A percentile compares a stretch with the other conserved stretches of the same genome.
phyloP scores from a whole-genome alignment of 53 echinoderm and acorn worm genomes.

The Astropecten irregularis region DNA sequence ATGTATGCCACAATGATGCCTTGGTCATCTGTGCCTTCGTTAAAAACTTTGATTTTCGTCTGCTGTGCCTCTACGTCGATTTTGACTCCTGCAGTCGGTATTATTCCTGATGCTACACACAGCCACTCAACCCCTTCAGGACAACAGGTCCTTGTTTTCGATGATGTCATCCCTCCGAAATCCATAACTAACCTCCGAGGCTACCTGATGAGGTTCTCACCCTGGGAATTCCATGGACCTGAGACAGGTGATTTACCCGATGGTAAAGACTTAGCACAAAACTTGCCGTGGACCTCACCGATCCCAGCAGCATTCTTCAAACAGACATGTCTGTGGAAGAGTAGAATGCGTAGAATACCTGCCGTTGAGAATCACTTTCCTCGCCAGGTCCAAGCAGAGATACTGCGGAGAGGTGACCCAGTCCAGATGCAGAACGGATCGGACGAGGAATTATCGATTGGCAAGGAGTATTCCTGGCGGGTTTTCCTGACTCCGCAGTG shows the following conservation, averaged over 20 bases:
- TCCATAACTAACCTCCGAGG: background rate
- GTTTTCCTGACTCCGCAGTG: constrained; percentile 57
- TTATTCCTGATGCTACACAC: background rate
- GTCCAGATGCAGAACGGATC: background rate
- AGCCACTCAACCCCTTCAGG: background rate
- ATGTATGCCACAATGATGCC: too few species aligned
- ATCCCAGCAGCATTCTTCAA: background rate
- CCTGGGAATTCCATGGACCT: background rate
- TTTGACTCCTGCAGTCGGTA: too few species aligned
- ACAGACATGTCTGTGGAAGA: background rate
- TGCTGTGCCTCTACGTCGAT: too few species aligned
- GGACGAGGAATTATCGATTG: background rate
- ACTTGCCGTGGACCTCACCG: background rate
- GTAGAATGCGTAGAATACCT: background rate
- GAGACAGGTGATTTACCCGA: background rate
- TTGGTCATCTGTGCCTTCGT: too few species aligned
- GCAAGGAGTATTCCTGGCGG: constrained; percentile 32
- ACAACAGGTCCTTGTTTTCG: background rate
- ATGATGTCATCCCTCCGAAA: background rate
- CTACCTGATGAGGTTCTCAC: background rate
- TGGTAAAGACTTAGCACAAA: background rate
- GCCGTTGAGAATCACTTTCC: background rate
- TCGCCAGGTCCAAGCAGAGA: constrained; percentile 1
- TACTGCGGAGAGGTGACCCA: constrained; percentile 49
- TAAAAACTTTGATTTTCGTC: too few species aligned